Percentiles rank a stretch among this genome's conserved stretches.
These are phyloP conservation scores for Chelonia mydas DNA, from an alignment of 2,797 vertebrate species.

Conservation along the genomic window DNA sequence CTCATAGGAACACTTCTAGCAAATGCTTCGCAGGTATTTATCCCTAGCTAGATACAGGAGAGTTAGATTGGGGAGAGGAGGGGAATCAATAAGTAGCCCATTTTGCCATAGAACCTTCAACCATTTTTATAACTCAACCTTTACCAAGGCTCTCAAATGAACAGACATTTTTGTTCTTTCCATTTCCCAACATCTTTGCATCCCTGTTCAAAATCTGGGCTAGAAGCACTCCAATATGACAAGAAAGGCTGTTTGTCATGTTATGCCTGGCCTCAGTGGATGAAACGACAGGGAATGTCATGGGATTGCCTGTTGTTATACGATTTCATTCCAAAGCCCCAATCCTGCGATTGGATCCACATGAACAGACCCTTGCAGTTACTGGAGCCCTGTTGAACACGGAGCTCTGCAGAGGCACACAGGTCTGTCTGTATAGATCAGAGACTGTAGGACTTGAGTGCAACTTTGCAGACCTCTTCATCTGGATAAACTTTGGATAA, in stretches of 20 bases:
- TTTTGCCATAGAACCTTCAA: neutral
- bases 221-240: neutral
- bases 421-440: neutral
- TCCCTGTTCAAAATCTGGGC: neutral
- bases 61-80: neutral
- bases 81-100: neutral
- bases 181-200: neutral
- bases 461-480: neutral
- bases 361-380: neutral
- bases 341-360: neutral
- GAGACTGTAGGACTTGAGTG: too few species aligned
- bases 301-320: neutral
- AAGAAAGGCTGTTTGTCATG: neutral
- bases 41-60: conserved; percentile 59
- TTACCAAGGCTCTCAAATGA: neutral
- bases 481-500: neutral
- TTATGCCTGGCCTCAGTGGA: neutral
- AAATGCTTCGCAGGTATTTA: conserved; percentile 70
- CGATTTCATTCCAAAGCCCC: neutral
- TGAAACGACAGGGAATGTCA: neutral
- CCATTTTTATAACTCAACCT: neutral
- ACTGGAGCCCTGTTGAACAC: neutral
- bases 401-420: neutral
- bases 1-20: conserved; percentile 75
- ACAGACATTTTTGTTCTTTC: neutral